phyloP scores from a whole-genome alignment of 2,113 vertebrate species.

The Gobio gobio region DNA sequence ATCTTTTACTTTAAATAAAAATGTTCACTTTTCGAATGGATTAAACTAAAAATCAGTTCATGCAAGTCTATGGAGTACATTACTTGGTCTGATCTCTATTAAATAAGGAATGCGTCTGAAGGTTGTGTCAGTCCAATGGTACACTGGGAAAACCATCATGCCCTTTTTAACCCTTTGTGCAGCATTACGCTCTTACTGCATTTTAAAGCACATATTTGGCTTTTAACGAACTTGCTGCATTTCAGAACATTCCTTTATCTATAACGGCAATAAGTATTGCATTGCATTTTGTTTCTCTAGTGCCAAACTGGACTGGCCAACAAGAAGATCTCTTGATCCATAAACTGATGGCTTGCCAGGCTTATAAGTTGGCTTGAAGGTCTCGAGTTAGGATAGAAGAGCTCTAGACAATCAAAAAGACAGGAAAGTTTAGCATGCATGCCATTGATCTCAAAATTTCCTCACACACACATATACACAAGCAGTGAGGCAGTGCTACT shows the following conservation, averaged over 20 bases:
- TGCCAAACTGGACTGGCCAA: slow-evolving; percentile 9
- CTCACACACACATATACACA: slow-evolving; percentile 10
- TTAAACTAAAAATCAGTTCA: slow-evolving; percentile 64
- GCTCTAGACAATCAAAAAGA: slow-evolving; percentile 9
- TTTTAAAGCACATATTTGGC: slow-evolving; percentile 8
- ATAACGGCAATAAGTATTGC: slow-evolving; percentile 5
- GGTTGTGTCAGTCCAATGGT: slow-evolving; percentile 46
- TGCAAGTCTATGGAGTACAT: slow-evolving; percentile 44
- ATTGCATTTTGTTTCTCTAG: slow-evolving; percentile 37
- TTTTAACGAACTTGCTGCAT: slow-evolving; percentile 32
- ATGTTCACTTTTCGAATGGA: slow-evolving; percentile 27
- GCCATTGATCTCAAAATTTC: neutral
- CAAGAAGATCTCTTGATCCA: slow-evolving; percentile 35
- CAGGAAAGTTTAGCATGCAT: slow-evolving; percentile 24
- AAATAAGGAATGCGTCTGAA: slow-evolving; percentile 47
- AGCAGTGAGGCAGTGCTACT: slow-evolving; percentile 14
- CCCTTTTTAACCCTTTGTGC: slow-evolving; percentile 28
- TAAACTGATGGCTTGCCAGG: neutral
- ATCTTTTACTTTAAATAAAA: slow-evolving; percentile 64
- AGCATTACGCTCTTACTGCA: slow-evolving; percentile 43
- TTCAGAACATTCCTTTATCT: neutral
- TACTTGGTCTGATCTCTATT: slow-evolving; percentile 42
- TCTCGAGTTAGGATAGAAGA: slow-evolving; percentile 17
- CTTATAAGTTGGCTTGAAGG: neutral
- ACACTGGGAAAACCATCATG: slow-evolving; percentile 49